Percentiles rank a stretch among this genome's conserved stretches.
Conservation (phyloP, 2,888 invertebrate species). For the Timandra comae region DNA sequence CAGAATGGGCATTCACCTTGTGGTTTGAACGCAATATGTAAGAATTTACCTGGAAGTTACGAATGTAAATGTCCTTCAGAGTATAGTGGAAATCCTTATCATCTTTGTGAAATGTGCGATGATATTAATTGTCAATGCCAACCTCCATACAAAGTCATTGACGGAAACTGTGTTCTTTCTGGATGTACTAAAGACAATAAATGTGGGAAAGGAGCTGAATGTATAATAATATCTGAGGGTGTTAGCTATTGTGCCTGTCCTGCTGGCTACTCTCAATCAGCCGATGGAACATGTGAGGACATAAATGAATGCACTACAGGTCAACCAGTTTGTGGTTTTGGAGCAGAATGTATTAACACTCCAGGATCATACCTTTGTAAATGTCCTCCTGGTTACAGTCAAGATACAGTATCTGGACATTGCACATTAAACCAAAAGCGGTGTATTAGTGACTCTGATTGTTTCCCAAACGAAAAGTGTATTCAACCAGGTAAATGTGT, state of each 20-base stretch:
- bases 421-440: conserved; percentile 89
- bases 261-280: conserved; percentile 85
- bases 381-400: conserved; percentile 88
- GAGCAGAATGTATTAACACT: conserved; percentile 90
- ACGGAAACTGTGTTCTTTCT: conserved; percentile 89
- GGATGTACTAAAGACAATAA: conserved; percentile 88
- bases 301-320: conserved; percentile 89
- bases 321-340: conserved; percentile 87
- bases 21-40: conserved; percentile 92
- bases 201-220: conserved; percentile 92
- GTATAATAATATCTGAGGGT: conserved; percentile 91
- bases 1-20: conserved; percentile 87
- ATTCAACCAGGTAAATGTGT: conserved; percentile 94
- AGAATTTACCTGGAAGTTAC: conserved; percentile 94
- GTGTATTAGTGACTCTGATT: conserved; percentile 89
- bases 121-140: conserved; percentile 91
- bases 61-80: conserved; percentile 93
- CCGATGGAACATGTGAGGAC: conserved; percentile 90
- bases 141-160: conserved; percentile 89
- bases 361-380: conserved; percentile 87
- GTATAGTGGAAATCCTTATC: conserved; percentile 93
- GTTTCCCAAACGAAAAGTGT: conserved; percentile 91
- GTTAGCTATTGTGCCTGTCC: conserved; percentile 96
- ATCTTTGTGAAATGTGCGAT: conserved; percentile 89
- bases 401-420: conserved; percentile 87